A percentile compares a stretch with the other conserved stretches of the same genome.
These are phyloP conservation scores for Syngnathus floridae DNA, from an alignment of 2,113 vertebrate species.

Conservation along the genomic window DNA sequence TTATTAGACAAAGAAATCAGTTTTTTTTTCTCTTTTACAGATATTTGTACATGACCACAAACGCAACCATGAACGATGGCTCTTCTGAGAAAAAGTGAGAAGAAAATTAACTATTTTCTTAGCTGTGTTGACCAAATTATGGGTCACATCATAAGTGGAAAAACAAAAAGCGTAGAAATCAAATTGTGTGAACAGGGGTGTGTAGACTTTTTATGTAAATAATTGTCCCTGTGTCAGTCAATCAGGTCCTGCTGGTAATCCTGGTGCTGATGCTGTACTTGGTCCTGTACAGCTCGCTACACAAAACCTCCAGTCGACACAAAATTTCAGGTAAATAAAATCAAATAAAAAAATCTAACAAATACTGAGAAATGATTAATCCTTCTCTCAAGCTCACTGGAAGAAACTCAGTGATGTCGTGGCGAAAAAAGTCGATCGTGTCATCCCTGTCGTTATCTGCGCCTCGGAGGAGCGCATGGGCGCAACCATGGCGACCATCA, in stretches of 20 bases:
- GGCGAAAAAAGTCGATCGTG: constrained; percentile 50
- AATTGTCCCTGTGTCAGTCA: constrained; percentile 54
- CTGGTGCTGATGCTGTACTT: constrained; percentile 79
- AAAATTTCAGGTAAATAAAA: constrained; percentile 63
- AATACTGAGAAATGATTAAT: background rate
- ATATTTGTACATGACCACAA: constrained; percentile 44
- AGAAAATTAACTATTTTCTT: background rate
- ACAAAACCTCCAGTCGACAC: constrained; percentile 53
- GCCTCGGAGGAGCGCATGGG: constrained; percentile 83
- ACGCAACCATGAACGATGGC: constrained; percentile 73
- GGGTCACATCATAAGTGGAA: no score
- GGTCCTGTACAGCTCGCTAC: constrained; percentile 81
- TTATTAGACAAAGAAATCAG: background rate
- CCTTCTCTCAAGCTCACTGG: constrained; percentile 27
- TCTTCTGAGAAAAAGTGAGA: constrained; percentile 85
- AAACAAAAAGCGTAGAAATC: no score
- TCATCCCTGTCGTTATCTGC: constrained; percentile 84
- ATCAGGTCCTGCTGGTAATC: constrained; percentile 79
- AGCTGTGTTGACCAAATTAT: no score
- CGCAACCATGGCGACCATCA: constrained; percentile 84
- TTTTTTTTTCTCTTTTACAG: constrained; percentile 8
- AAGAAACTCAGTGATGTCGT: background rate
- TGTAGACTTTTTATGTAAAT: no score
- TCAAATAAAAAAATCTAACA: background rate
- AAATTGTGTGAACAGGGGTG: background rate